A percentile compares a stretch with the other conserved stretches of the same genome.
Conservation (phyloP, 2,888 invertebrate genomes). For the Dione juno region DNA sequence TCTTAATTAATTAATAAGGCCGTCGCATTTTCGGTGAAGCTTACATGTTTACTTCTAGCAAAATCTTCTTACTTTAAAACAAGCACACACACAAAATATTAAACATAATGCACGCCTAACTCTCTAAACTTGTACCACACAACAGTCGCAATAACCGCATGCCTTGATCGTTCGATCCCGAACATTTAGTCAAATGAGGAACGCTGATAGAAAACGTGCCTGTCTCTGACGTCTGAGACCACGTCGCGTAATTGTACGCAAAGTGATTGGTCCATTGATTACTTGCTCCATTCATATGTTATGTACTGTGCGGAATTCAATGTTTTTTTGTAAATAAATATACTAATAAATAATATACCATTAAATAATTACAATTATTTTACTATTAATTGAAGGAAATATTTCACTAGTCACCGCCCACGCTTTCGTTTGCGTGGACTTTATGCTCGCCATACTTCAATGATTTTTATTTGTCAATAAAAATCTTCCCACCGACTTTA, state of each 20-base stretch:
- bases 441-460: too few relatives aligned
- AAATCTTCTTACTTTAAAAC: not conserved
- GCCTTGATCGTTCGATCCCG: conserved; percentile 39
- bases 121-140: conserved; percentile 24
- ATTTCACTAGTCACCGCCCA: too few relatives aligned
- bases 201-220: conserved; percentile 55
- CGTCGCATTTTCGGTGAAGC: too few relatives aligned
- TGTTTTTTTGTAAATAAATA: not conserved
- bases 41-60: too few relatives aligned
- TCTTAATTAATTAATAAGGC: too few relatives aligned
- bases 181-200: conserved; percentile 47
- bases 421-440: too few relatives aligned
- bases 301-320: not conserved
- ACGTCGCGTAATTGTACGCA: conserved; percentile 25
- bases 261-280: conserved; percentile 26
- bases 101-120: not conserved
- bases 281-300: not conserved
- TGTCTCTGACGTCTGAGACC: conserved; percentile 48
- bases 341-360: too few relatives aligned
- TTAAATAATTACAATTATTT: too few relatives aligned
- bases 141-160: conserved; percentile 27
- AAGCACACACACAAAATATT: not conserved
- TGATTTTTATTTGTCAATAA: too few relatives aligned
- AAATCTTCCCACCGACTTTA: too few relatives aligned
- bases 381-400: too few relatives aligned